Base-by-base conservation (phyloP, 2,888 invertebrate genomes). In the Timema podura region DNA sequence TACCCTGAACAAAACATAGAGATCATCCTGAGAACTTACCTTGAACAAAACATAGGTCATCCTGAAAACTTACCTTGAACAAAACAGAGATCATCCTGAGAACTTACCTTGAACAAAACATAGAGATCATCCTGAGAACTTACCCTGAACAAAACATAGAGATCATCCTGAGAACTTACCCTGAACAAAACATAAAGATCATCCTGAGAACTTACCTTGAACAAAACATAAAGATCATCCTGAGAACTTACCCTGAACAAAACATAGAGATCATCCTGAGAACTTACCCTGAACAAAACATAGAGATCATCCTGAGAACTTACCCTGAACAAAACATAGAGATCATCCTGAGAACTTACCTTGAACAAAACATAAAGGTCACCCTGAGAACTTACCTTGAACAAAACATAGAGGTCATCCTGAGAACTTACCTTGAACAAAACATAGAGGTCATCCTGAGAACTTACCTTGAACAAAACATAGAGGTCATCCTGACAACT, bases 1-100 rank as follows among this genome's bases (percentile, higher is more conserved):
- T 79, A 95, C 95, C 86, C 92, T 94, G 82, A 97, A 97, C 74
- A 97, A 84, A 75, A 91, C 85, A 80, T 90, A 88, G 72, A 98
- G 85, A 79, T 97, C 96, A 80, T 92, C 92, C n/a, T n/a, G n/a
- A n/a, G n/a, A n/a, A n/a, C n/a, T n/a, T 79, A 95, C 95, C 86
- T 92, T 94, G 82, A 97, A 97, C 74, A 97, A 84, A 75, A 91
- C 85, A 80, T 90, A 98, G 85, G 79, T 97, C 96, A 80, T 92
- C 92, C n/a, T n/a, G n/a, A n/a, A n/a, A n/a, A n/a, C n/a, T n/a
- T 79, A 95, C 95, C 86, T 92, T 94, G 82, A 97, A 97, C 74
- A 97, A 84, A 75, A 91, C 85, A 88, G 72, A 98, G 85, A 79
- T 97, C 96, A 80, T 92, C 92, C n/a, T n/a, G n/a, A n/a, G n/a